A percentile compares a stretch with the other conserved stretches of the same genome.
These are phyloP conservation scores for Holocentrus rufus DNA, from an alignment of 2,797 vertebrate species.

Conservation along the genomic window DNA sequence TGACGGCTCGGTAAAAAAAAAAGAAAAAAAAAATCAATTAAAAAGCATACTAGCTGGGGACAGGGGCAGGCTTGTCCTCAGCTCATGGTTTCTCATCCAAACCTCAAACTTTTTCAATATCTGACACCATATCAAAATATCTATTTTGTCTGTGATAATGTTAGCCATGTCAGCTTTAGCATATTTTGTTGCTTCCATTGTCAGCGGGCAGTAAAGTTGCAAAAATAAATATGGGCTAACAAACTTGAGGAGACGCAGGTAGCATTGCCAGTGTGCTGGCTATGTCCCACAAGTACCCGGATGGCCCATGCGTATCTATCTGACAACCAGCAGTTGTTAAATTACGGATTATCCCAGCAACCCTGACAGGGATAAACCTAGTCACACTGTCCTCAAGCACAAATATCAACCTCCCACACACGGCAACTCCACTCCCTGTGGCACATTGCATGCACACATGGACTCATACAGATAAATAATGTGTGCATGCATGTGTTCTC, in stretches of 20 bases:
- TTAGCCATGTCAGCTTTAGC: not conserved
- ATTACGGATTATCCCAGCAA: constrained; percentile 68
- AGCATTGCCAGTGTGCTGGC: not conserved
- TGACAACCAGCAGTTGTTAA: constrained; percentile 64
- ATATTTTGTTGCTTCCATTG: not conserved
- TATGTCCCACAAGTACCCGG: constrained; percentile 31
- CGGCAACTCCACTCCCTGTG: constrained; percentile 36
- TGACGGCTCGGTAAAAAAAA: constrained; percentile 47
- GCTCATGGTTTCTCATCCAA: constrained; percentile 31
- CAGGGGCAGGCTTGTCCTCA: constrained; percentile 48
- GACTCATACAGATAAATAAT: constrained; percentile 53
- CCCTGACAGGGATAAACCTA: constrained; percentile 62
- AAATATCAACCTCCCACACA: constrained; percentile 50
- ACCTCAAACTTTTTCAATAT: not conserved
- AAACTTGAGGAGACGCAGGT: not conserved
- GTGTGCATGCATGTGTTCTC: constrained; percentile 10
- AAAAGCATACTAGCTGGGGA: constrained; percentile 50
- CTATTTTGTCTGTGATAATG: not conserved
- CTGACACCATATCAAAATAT: not conserved
- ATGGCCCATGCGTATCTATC: constrained; percentile 48
- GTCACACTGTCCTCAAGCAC: constrained; percentile 47
- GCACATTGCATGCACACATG: constrained; percentile 22
- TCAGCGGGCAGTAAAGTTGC: constrained; percentile 4
- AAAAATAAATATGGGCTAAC: constrained; percentile 12
- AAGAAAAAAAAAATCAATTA: constrained; percentile 49